Base-by-base conservation (phyloP, 2,888 invertebrate species). In the Idaea biselata region DNA sequence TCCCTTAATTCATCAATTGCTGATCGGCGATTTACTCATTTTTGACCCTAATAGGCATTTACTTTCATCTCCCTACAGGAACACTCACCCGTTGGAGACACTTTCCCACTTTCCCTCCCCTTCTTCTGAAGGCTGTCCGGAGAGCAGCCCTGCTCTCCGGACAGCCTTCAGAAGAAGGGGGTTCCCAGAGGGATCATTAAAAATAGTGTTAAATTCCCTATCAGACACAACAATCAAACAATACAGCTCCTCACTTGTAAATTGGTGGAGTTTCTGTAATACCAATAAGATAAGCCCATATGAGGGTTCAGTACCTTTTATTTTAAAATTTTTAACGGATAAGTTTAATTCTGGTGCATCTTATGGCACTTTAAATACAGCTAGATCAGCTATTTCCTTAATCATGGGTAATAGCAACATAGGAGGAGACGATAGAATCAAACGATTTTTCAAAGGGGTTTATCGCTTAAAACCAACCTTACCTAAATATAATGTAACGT, bases 401-500 rank as follows among this genome's bases (percentile, higher is more conserved):
- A 61, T 76, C 6, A 16, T 75, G 25, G 71, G 71, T 6, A n/a
- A n/a, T n/a, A 68, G 59, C 58, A 64, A 69, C 32, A 11, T 76
- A 6, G 61, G 64, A 1, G 58, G 60, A 7, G 59, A 76, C 11
- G 65, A 69, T 5, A 5, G n/a, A 0, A 44, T 74, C 1, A 76
- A 69, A 58, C 55, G 74, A 0, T 58, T 74, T 1, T 31, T 78
- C 0, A 75, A 73, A 65, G 77, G 74, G 0, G 61, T 60, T 0
- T 78, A 60, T 62, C 76, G 64, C 63, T 55, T 66, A 33, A 73
- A 66, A 60, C 76, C 77, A 7, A 17, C 18, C 6, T 31, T 7
- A 1, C 74, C 76, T 2, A 78, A 76, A 57, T 78, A 77, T 55
- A 60, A 31, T 0, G 18, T 16, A 6, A 74, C 72, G 1, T 77